Evolutionary conservation across 2,888 invertebrate genomes (phyloP), one percentile per base, ranked within the genome.

Genomic region (Netelia virgata): DNA sequence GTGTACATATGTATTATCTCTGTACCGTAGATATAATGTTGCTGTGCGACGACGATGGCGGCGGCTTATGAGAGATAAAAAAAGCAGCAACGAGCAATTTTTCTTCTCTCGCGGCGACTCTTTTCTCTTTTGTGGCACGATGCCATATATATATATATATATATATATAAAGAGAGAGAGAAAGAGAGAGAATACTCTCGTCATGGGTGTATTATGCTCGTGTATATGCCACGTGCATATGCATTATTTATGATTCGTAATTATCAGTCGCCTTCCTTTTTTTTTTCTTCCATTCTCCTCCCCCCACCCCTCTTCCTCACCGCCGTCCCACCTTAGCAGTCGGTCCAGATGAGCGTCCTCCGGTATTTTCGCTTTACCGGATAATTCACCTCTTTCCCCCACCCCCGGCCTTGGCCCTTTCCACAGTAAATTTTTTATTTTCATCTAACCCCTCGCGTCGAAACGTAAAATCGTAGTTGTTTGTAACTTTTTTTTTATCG

Each of bases 101-200:
- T 84, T 84, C 80, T 81, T 80, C 69, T 59, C 53, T 64, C 64
- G 41, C 76, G 80, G 86, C 86, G 82, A 82, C 82, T 78, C 86
- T 84, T 82, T 83, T 86, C 85, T 87, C 86, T 82, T 88, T 87
- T 86, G 84, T 78, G 85, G 73, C 81, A 63, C 77, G 72, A 82
- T 86, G 83, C 76, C 78, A 16, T 59, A 69, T 47, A n/a, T n/a
- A n/a, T n/a, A n/a, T n/a, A n/a, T n/a, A n/a, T n/a, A n/a, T n/a
- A n/a, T n/a, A n/a, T n/a, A n/a, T n/a, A 43, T 61, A 57, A 68
- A 68, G 78, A 47, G 55, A 43, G 66, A 57, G 73, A 68, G 78
- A 47, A 23, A 76, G 57, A 28, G 47, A 43, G 47, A 36, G 47
- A 23, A 43, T 14, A 61, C 50, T 72, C 70, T 82, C 76, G 72